Evolutionary conservation across 2,113 vertebrate species (phyloP), one percentile per base, ranked within the genome.

Genomic region (Tapirus terrestris): DNA sequence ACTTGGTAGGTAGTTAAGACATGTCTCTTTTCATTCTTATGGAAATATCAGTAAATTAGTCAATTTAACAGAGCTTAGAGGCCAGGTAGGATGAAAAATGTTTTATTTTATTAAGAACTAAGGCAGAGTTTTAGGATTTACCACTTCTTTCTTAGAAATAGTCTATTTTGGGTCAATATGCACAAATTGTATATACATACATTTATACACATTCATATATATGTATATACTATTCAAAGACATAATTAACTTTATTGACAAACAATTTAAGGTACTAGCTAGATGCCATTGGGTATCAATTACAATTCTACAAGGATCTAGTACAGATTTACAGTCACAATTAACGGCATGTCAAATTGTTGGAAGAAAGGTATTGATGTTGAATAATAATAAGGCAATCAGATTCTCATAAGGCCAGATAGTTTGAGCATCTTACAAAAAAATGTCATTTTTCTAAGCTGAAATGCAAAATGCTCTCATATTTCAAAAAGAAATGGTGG

Each of bases 311-410:
- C 48, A 98, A 97, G 86, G 73, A 83, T 94, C 85, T 97, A 97
- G 91, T 75, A 98, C 95, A 98, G 97, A 98, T 98, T 98, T 98
- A 98, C 94, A 97, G 75, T 98, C 51, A 92, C 76, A 60, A 98
- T 99, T 99, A 99, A 98, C 98, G 98, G 97, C 91, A 98, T 97
- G 98, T 98, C 98, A 98, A 97, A 98, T 97, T 97, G 97, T 96
- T 98, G 97, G 98, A 98, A 98, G 97, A 97, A 98, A 96, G 87
- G 58, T 98, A 99, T 99, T 98, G 98, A 99, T 98, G 95, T 98
- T 97, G 98, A 98, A 99, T 99, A 99, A 96, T 97, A 99, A 96
- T 97, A 98, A 98, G 98, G 95, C 94, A 98, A 98, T 98, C 98
- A 98, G 96, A 98, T 48, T 80, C 95, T 98, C 95, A 98, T 90